phyloP scores from a whole-genome alignment of 2,797 vertebrate species.

The Gallirallus australis region DNA sequence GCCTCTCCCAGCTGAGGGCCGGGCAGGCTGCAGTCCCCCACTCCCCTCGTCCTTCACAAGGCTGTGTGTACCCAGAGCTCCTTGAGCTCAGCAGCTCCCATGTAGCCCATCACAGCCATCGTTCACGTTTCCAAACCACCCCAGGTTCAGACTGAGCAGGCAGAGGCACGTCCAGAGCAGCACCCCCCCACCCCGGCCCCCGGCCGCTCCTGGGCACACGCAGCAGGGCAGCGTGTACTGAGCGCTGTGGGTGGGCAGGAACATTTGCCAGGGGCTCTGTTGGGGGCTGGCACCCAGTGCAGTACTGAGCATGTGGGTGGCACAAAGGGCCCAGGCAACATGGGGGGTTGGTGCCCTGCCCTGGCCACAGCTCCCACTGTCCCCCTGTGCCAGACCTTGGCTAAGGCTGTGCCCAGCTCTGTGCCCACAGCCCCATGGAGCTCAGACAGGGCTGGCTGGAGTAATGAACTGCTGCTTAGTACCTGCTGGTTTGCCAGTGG shows the following conservation, averaged over 20 bases:
- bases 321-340: rapidly evolving
- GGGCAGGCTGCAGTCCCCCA: neutral
- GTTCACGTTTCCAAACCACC: no score
- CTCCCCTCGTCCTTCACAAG: neutral
- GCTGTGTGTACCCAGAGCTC: neutral
- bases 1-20: neutral
- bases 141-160: neutral
- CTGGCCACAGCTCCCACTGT: neutral
- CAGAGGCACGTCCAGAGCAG: rapidly evolving
- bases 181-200: neutral
- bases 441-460: neutral
- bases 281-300: neutral
- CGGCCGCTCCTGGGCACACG: neutral
- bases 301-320: neutral
- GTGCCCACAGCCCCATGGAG: neutral
- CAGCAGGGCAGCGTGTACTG: rapidly evolving
- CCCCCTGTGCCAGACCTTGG: neutral
- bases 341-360: rapidly evolving
- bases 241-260: neutral
- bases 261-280: rapidly evolving
- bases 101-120: rapidly evolving
- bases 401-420: neutral
- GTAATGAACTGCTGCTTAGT: rapidly evolving
- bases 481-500: neutral
- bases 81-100: neutral